Evolutionary conservation across 2,113 vertebrate genomes (phyloP).

Genomic region (Tragelaphus imberbis): DNA sequence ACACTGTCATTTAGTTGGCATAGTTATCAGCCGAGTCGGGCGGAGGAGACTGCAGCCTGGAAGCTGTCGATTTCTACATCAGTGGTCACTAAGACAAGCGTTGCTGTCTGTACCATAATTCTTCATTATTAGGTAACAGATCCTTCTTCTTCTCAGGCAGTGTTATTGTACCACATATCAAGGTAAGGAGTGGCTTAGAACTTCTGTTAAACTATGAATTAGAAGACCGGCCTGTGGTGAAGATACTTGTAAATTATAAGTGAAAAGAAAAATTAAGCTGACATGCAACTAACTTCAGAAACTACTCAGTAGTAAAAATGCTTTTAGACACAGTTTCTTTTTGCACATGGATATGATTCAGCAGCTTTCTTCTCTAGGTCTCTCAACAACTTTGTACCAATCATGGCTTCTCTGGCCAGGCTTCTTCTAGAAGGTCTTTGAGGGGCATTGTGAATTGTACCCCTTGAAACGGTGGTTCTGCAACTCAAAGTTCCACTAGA

Average conservation of each 20-base stretch:
- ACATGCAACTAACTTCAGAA: slow-evolving; percentile 58
- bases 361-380: slow-evolving; percentile 21
- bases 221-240: slow-evolving; percentile 23
- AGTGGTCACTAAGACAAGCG: slow-evolving; percentile 46
- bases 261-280: slow-evolving; percentile 57
- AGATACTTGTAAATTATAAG: slow-evolving; percentile 56
- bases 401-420: not conserved
- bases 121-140: slow-evolving; percentile 48
- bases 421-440: not conserved
- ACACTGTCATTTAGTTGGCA: slow-evolving; percentile 62
- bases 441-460: not conserved
- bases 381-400: slow-evolving; percentile 20
- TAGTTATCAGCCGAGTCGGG: slow-evolving; percentile 48
- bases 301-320: slow-evolving; percentile 53
- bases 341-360: slow-evolving; percentile 30
- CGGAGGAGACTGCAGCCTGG: slow-evolving; percentile 24
- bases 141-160: not conserved
- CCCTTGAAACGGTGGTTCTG: not conserved
- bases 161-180: slow-evolving; percentile 40
- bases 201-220: slow-evolving; percentile 46
- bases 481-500: not conserved
- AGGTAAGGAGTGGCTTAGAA: slow-evolving; percentile 39
- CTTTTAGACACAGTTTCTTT: slow-evolving; percentile 43
- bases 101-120: slow-evolving; percentile 38
- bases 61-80: slow-evolving; percentile 65